Evolutionary conservation across 2,113 vertebrate genomes (phyloP), one percentile per base, ranked within the genome.

Genomic region (Sinocyclocheilus anshuiensis): DNA sequence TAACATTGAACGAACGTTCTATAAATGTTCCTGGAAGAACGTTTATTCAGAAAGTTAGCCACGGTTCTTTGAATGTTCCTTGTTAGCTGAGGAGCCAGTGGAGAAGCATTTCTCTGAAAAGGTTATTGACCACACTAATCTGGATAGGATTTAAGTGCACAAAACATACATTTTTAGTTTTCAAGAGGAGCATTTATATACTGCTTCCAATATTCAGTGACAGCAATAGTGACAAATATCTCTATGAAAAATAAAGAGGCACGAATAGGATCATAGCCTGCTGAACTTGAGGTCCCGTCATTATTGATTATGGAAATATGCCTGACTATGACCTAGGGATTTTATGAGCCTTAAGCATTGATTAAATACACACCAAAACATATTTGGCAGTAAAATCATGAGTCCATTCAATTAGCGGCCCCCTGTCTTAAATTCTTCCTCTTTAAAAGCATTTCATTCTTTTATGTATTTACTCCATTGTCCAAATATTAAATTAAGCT

Each of bases 401-500:
- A 89, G 57, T 83, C 88, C 53, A 93, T 94, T 93, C 57, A 88
- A 93, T 95, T 92, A 92, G 86, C 78, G 82, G 36, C 59, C 15
- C 18, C 42, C 83, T 80, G 67, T 59, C 67, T 88, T 67, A 77
- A 72, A 82, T 69, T 84, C 50, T 80, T 84, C 78, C 63, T 74
- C 10, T 91, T 93, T 88, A 89, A 92, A 90, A 90, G 87, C 65
- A 84, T 93, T 90, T 90, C 67, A 88, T 89, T 87, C 87, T 85
- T 86, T 87, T 91, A 81, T 89, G 84, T 87, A 85, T 84, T 86
- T 85, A 65, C 87, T 86, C 16, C 16, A 86, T 88, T 92, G 87
- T 91, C 82, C 84, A 33, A 90, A 95, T 93, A 97, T 96, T 94
- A 93, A 96, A 97, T 97, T 96, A 97, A 96, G 93, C 94, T 93